phyloP scores from a whole-genome alignment of 2,797 vertebrate genomes.

The Enteromius paludinosus region DNA sequence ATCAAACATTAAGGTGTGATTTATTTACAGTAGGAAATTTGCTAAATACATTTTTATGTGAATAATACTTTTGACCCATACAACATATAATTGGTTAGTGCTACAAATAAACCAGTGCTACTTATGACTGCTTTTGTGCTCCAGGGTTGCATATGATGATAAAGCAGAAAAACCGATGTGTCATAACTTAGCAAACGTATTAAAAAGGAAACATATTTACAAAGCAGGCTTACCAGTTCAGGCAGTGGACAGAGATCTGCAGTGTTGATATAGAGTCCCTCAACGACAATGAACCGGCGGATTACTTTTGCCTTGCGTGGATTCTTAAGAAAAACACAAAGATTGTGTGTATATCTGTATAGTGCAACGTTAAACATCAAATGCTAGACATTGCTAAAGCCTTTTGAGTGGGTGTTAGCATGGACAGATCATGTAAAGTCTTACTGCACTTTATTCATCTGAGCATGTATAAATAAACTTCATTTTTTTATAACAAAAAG shows the following conservation, averaged over 20 bases:
- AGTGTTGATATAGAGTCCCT: slow-evolving; percentile 95
- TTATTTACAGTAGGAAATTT: not conserved
- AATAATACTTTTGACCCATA: not conserved
- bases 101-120: not conserved
- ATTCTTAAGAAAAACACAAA: slow-evolving; percentile 77
- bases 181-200: not conserved
- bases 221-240: slow-evolving; percentile 83
- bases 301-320: slow-evolving; percentile 95
- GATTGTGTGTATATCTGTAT: not conserved
- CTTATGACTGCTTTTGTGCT: not conserved
- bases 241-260: slow-evolving; percentile 93
- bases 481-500: too few species aligned
- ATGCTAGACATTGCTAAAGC: too few species aligned
- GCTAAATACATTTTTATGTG: too few species aligned
- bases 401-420: not conserved
- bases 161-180: not conserved
- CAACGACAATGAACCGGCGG: slow-evolving; percentile 91
- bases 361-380: not conserved
- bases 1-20: not conserved
- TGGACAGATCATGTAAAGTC: not conserved
- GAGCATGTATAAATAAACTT: too few species aligned
- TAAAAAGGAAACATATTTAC: not conserved
- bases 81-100: not conserved
- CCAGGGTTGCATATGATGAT: not conserved
- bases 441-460: not conserved